A percentile compares a stretch with the other conserved stretches of the same genome.
Evolutionary conservation across 2,797 vertebrate species (phyloP).

Genomic region (Fundulus diaphanus): DNA sequence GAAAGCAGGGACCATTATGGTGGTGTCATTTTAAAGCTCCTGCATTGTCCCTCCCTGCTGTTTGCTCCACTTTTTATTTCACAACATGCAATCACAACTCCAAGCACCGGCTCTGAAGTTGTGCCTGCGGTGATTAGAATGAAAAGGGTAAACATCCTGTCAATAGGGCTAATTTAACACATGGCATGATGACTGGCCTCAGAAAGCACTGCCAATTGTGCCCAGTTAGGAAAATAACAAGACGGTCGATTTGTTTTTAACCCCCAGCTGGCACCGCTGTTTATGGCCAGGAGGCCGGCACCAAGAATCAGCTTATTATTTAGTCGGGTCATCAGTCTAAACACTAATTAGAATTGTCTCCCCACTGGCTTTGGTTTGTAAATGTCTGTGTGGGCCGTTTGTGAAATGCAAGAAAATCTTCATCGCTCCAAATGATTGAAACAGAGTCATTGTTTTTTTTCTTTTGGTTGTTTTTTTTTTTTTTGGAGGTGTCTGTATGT

Average conservation of each 20-base stretch:
- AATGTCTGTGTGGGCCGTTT: slow-evolving; percentile 8
- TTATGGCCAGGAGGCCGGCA: slow-evolving; percentile 42
- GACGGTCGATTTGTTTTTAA: slow-evolving; percentile 66
- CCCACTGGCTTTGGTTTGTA: slow-evolving; percentile 21
- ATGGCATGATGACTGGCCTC: slow-evolving; percentile 50
- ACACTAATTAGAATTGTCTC: slow-evolving; percentile 62
- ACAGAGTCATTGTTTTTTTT: too few relatives aligned
- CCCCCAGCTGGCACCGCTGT: slow-evolving; percentile 52
- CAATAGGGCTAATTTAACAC: slow-evolving; percentile 66
- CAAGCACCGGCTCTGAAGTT: slow-evolving; percentile 32
- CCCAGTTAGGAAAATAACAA: slow-evolving; percentile 65
- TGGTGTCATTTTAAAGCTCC: slow-evolving; percentile 14
- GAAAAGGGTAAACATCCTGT: slow-evolving; percentile 50
- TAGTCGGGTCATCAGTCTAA: slow-evolving; percentile 63
- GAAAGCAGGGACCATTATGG: slow-evolving; percentile 1
- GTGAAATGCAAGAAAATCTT: slow-evolving; percentile 19
- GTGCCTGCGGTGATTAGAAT: slow-evolving; percentile 48
- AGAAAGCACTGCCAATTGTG: slow-evolving; percentile 50
- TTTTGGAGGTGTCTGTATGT: slow-evolving; percentile 51
- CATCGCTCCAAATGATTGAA: slow-evolving; percentile 32
- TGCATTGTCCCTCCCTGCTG: neutral
- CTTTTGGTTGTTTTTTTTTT: too few relatives aligned
- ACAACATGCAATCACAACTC: slow-evolving; percentile 42
- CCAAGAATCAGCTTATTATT: slow-evolving; percentile 60
- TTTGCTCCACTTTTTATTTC: slow-evolving; percentile 38